phyloP scores from a whole-genome alignment of 2,888 invertebrate species.

The Cylindroiulus punctatus region DNA sequence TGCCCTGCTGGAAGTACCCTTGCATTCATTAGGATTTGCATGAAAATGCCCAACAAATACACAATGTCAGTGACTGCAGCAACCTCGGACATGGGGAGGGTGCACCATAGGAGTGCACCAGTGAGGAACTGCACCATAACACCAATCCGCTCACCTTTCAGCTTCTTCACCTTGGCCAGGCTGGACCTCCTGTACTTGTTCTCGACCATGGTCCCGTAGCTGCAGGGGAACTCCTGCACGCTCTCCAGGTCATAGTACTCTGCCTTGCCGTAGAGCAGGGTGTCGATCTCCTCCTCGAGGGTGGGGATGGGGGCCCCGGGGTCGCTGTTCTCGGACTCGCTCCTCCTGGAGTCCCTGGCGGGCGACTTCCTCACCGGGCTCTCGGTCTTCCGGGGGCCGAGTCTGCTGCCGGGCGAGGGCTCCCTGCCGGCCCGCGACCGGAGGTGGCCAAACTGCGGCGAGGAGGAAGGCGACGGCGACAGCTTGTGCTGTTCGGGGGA shows the following conservation, averaged over 20 bases:
- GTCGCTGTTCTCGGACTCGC: neutral
- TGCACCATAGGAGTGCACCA: no score
- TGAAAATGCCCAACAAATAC: no score
- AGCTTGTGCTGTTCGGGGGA: neutral
- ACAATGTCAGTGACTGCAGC: no score
- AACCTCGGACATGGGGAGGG: no score
- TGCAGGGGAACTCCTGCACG: constrained; percentile 60
- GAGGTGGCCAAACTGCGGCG: neutral
- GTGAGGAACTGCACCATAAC: no score
- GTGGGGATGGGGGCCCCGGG: neutral
- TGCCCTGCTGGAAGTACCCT: no score
- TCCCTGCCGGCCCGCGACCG: neutral
- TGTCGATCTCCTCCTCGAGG: neutral
- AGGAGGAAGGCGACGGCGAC: neutral
- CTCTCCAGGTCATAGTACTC: constrained; percentile 60
- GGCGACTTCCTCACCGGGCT: neutral
- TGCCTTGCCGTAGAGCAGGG: constrained; percentile 61
- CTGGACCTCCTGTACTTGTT: constrained; percentile 61
- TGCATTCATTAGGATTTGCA: no score
- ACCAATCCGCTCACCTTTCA: constrained; percentile 55
- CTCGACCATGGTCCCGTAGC: constrained; percentile 61
- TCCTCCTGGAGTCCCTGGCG: neutral
- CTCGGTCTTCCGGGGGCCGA: neutral
- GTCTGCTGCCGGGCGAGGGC: neutral
- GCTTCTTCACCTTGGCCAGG: constrained; percentile 57